Conservation (phyloP, 1,140 invertebrate genomes). For the Cylas formicarius region DNA sequence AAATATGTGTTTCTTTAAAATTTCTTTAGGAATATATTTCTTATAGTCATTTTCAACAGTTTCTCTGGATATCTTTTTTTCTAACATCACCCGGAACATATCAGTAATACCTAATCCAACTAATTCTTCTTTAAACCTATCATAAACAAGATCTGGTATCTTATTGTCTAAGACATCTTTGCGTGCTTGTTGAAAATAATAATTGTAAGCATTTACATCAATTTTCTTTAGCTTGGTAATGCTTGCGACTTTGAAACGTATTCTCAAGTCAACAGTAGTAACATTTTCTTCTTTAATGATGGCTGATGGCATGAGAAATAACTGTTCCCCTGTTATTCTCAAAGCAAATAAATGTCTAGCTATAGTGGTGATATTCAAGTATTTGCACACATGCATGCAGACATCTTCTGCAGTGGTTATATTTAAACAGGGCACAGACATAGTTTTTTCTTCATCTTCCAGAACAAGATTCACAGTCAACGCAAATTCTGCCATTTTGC, state of each 20-base stretch:
- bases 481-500: constrained; percentile 27
- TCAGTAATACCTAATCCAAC: constrained; percentile 76
- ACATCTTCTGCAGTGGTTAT: constrained; percentile 58
- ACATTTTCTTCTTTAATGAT: constrained; percentile 45
- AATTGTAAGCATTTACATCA: constrained; percentile 70
- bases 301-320: constrained; percentile 58
- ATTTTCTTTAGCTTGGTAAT: constrained; percentile 56
- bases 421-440: constrained; percentile 36
- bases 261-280: constrained; percentile 61
- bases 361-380: constrained; percentile 64
- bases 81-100: constrained; percentile 73
- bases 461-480: constrained; percentile 32
- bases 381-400: constrained; percentile 60
- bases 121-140: constrained; percentile 64
- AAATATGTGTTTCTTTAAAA: constrained; percentile 63
- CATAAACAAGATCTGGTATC: constrained; percentile 69
- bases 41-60: constrained; percentile 68
- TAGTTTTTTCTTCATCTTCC: constrained; percentile 39
- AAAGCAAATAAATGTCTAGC: constrained; percentile 70
- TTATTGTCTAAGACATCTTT: constrained; percentile 71
- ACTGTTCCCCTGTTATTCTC: constrained; percentile 49
- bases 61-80: constrained; percentile 56
- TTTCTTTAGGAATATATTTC: constrained; percentile 71
- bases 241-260: constrained; percentile 66
- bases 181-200: constrained; percentile 77